Percentiles rank a stretch among this genome's conserved stretches.
Evolutionary conservation across 2,113 vertebrate genomes (phyloP).

Genomic region (Sceloporus tristichus): DNA sequence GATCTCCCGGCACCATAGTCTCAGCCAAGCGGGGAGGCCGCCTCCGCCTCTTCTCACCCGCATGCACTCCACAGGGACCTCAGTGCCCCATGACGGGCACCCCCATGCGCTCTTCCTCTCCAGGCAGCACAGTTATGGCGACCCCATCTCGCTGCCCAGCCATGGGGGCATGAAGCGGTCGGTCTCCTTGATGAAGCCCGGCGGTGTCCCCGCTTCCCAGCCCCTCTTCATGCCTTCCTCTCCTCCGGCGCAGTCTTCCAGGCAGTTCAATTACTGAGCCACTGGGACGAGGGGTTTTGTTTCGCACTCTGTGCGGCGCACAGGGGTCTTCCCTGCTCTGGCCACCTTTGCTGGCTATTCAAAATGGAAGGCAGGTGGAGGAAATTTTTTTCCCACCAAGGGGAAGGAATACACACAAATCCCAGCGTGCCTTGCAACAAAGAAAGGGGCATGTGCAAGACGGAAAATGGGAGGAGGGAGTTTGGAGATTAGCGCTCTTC

Average conservation of each 20-base stretch:
- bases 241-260: conserved; percentile 77
- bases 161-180: conserved; percentile 79
- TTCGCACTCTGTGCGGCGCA: not conserved
- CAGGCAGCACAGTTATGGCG: conserved; percentile 84
- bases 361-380: not conserved
- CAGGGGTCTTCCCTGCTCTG: not conserved
- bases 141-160: conserved; percentile 80
- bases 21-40: conserved; percentile 76
- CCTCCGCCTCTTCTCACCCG: conserved; percentile 80
- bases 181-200: conserved; percentile 83
- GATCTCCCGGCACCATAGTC: conserved; percentile 84
- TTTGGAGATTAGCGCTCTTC: no score
- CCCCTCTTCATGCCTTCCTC: conserved; percentile 85
- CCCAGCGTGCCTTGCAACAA: conserved; percentile 18
- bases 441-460: not conserved
- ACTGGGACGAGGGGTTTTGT: not conserved
- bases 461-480: not conserved
- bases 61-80: conserved; percentile 85
- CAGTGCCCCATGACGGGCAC: conserved; percentile 76
- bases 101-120: conserved; percentile 75
- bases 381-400: no score
- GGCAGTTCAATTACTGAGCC: conserved; percentile 85
- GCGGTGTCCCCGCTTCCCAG: conserved; percentile 76
- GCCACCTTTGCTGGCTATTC: conserved; percentile 38
- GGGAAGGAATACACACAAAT: not conserved